Percentiles rank a stretch among this genome's conserved stretches.
Conservation (phyloP, 2,113 vertebrate genomes). For the Petromus typicus region DNA sequence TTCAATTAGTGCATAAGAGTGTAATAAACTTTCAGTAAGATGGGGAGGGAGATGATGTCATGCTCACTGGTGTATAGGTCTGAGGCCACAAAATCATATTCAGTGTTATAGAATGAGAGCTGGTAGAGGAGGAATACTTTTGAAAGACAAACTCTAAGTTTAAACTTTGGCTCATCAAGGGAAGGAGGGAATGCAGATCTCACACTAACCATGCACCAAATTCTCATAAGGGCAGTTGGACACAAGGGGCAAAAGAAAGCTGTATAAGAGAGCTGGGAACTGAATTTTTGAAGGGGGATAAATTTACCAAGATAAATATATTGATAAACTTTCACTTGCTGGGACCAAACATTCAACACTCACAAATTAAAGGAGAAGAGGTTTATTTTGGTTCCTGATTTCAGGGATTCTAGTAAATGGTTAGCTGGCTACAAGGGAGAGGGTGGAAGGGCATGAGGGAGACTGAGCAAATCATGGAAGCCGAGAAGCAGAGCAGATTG, state of each 20-base stretch:
- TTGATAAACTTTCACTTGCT: background rate
- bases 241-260: background rate
- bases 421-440: background rate
- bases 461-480: background rate
- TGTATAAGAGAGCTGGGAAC: background rate
- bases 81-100: background rate
- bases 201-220: background rate
- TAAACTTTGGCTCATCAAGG: background rate
- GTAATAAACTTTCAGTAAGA: constrained; percentile 44
- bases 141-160: background rate
- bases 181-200: background rate
- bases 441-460: background rate
- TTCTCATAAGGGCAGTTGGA: background rate
- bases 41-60: constrained; percentile 22
- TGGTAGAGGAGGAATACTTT: background rate
- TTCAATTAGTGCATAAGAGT: constrained; percentile 48
- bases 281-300: background rate
- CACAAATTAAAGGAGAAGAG: background rate
- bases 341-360: background rate
- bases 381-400: background rate
- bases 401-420: background rate
- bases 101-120: background rate
- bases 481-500: background rate
- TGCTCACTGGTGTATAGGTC: background rate
- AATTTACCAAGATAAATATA: background rate